Base-by-base conservation (phyloP, 2,113 vertebrate genomes). In the Pomatorhinus ruficollis region DNA sequence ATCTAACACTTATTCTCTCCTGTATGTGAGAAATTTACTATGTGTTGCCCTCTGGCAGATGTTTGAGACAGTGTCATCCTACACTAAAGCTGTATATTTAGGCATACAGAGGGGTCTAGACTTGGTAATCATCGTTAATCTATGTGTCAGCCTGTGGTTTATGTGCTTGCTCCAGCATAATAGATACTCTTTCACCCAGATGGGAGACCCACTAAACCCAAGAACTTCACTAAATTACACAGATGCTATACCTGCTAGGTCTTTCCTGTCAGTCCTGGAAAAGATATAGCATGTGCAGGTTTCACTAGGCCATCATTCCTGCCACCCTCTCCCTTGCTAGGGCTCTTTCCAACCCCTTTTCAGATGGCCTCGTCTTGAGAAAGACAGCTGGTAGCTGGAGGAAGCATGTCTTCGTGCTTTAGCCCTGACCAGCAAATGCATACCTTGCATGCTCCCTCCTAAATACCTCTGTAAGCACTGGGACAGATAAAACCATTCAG, bases 61-160 rank as follows among this genome's bases (percentile, higher is more conserved):
- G 78, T 88, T 75, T 83, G 86, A 97, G 91, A 77, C 93, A 71
- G 68, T 87, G 92, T 95, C 90, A 93, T 92, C 49, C 79, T 90
- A 87, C 84, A 69, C 27, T 8, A 92, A 89, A 93, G n/a, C 77
- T 84, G 83, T 93, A 87, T 92, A 91, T 96, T 92, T 95, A 90
- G 69, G 83, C 53, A 69, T 78, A n/a, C 53, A 82, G 20, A 33
- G 27, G 61, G 25, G 92, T 90, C 92, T 79, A 89, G 85, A 86
- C 72, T 89, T 80, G 77, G 80, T 80, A 90, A 93, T 93, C 68
- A 40, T 84, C 37, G 0, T 96, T 93, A 90, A 96, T 97, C 86
- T 92, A 40, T n/a, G n/a, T 95, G 96, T 96, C 95, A 96, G 64
- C 53, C 72, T 61, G 53, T 92, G 76, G 84, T 96, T 96, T 93